Conservation (phyloP, 1,140 invertebrate genomes). For the Nebria ingens region DNA sequence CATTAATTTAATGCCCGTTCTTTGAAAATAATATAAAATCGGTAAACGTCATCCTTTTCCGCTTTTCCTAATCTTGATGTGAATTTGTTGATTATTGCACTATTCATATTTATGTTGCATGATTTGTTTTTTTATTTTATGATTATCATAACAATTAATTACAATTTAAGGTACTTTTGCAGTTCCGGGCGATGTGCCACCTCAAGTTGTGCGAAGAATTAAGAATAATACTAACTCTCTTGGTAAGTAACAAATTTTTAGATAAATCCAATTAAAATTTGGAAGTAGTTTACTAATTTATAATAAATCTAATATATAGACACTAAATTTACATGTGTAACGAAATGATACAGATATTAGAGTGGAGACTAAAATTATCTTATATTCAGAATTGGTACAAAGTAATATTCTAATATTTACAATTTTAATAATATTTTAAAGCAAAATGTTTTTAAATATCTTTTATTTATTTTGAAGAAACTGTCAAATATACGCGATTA, state of each 20-base stretch:
- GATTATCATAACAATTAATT: background rate
- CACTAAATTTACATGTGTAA: no score
- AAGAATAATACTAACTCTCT: slow-evolving; percentile 11
- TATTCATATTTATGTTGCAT: background rate
- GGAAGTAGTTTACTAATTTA: background rate
- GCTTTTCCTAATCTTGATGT: background rate
- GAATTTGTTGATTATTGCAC: background rate
- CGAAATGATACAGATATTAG: no score
- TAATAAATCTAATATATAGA: no score
- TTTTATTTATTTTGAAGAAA: no score
- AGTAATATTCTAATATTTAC: no score
- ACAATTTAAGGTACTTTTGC: background rate
- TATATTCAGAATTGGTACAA: no score
- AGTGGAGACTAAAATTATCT: no score
- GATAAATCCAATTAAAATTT: background rate
- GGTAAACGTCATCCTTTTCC: background rate
- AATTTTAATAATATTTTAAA: no score
- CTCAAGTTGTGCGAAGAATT: background rate
- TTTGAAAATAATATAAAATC: background rate
- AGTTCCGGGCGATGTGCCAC: background rate
- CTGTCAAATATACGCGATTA: no score
- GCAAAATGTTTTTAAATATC: no score
- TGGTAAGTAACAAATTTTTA: slow-evolving; percentile 6
- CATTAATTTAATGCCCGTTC: background rate
- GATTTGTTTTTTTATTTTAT: background rate